Evolutionary conservation across 2,797 vertebrate species (phyloP), one percentile per base, ranked within the genome.

Genomic region (Denticeps clupeoides): DNA sequence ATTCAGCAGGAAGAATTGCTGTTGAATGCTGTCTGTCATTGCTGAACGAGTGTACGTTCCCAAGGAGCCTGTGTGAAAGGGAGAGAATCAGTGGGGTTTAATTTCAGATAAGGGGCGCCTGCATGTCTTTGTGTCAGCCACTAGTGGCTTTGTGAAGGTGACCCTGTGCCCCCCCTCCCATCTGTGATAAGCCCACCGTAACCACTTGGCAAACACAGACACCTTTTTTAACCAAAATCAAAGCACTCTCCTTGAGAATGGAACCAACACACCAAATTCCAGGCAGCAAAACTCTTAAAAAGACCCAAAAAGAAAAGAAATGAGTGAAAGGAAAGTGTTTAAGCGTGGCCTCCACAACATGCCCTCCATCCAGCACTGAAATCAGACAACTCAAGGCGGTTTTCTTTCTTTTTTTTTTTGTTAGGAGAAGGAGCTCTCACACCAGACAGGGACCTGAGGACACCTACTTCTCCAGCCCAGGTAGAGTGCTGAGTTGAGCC

Each of bases 391-490:
- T 55, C 50, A 59, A 56, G 24, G 13, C 40, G 7, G 43, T n/a
- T n/a, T n/a, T 61, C 23, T 28, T 8, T 26, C 49, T 53, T 53
- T 72, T 21, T 63, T 16, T 19, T 60, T 58, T 53, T 24, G 58
- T 19, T 63, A 97, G 92, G 65, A 87, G 64, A 57, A 87, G 75
- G 62, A 82, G 68, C 44, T 74, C 82, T 4, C 83, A 85, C 24
- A 67, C 79, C 1, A 86, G 88, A 7, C 91, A 92, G 53, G 87
- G 89, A 0, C 65, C 85, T 0, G 91, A 96, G 67, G 93, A 97
- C 0, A 86, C 91, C 1, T 94, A 91, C 63, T 98, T 96, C 71
- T 92, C 93, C 63, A 91, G 83, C 66, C 78, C 91, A 55, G 94
- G 94, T 97, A 73, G 69, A 72, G 35, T 53, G 52, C 29, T 35